Conservation (phyloP, 1,140 invertebrate species). For the Halesus radiatus region DNA sequence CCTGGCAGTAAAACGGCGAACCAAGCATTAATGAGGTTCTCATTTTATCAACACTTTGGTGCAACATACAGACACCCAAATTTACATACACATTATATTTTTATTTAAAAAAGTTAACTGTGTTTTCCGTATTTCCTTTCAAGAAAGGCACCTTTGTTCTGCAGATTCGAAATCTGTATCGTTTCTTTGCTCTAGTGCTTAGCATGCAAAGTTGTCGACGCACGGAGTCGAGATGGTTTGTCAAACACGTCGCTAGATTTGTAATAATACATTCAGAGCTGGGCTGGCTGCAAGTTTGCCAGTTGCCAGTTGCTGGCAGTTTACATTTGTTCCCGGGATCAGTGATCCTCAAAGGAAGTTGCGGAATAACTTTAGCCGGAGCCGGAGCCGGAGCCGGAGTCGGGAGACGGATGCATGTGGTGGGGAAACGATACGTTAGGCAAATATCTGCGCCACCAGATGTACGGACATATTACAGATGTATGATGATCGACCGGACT, state of each 20-base stretch:
- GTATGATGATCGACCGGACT: too few species aligned
- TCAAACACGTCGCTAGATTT: conserved; percentile 36
- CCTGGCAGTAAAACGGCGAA: too few species aligned
- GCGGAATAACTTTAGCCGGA: conserved; percentile 11
- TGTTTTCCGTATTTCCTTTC: too few species aligned
- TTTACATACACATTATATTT: too few species aligned
- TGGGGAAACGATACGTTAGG: conserved; percentile 11
- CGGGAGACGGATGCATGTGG: conserved; percentile 11
- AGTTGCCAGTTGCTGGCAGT: not conserved
- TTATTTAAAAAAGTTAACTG: too few species aligned
- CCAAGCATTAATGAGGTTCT: too few species aligned
- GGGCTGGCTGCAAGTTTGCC: not conserved
- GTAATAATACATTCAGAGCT: conserved; percentile 36
- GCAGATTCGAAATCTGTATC: too few species aligned
- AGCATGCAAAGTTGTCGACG: not conserved
- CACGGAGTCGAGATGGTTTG: conserved; percentile 30
- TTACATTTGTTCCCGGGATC: conserved; percentile 26
- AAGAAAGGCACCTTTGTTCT: too few species aligned
- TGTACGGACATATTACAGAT: too few species aligned
- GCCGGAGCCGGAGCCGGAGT: not conserved
- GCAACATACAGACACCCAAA: too few species aligned
- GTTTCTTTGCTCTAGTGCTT: too few species aligned
- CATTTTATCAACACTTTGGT: too few species aligned
- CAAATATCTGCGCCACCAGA: not conserved
- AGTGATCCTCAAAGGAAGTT: conserved; percentile 13